phyloP scores from a whole-genome alignment of 2,797 vertebrate species.

The Amazona ochrocephala region DNA sequence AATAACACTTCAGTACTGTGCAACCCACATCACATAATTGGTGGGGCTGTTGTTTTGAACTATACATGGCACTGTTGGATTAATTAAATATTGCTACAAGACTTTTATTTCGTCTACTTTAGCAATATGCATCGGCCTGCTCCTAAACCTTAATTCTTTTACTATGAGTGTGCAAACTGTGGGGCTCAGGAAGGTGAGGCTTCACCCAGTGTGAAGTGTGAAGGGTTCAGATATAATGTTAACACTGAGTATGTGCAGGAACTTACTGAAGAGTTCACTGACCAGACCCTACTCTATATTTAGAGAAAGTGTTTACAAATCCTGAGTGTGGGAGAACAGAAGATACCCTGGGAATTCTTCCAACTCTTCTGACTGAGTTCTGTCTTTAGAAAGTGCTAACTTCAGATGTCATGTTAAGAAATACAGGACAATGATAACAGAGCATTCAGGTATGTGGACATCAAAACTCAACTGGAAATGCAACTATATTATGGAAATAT shows the following conservation, averaged over 20 bases:
- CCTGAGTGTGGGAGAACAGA: neutral
- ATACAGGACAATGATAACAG: neutral
- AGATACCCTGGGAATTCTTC: constrained; percentile 45
- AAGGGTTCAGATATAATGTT: neutral
- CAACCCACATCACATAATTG: neutral
- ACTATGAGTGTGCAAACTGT: neutral
- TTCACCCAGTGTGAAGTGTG: neutral
- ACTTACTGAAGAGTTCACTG: constrained; percentile 1
- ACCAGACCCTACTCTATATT: neutral
- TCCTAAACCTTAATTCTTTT: neutral
- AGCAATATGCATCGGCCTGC: neutral
- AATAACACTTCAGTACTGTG: neutral
- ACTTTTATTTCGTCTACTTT: neutral
- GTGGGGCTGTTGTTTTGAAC: neutral
- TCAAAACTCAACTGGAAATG: neutral
- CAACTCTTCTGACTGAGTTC: neutral
- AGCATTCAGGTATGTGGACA: neutral
- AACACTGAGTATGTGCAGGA: neutral
- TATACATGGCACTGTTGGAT: neutral
- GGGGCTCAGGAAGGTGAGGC: neutral
- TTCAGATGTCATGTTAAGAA: neutral
- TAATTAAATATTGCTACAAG: neutral
- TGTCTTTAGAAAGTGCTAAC: neutral
- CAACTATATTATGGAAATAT: neutral
- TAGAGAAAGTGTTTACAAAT: constrained; percentile 40